Evolutionary conservation across 1,140 invertebrate genomes (phyloP).

Genomic region (Pogonognathellus flavescens): DNA sequence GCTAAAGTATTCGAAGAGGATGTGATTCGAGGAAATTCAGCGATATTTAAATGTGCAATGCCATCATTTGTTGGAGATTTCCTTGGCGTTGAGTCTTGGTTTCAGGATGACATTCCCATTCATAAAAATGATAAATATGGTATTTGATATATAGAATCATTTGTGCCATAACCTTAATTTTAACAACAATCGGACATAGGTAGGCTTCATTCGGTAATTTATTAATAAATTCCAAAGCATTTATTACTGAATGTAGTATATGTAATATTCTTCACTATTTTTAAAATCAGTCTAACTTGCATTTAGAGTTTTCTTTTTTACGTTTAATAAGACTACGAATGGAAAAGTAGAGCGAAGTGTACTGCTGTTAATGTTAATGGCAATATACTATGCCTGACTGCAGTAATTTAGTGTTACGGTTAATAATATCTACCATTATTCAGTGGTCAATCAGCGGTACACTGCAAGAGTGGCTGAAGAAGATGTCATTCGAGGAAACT

Average conservation of each 20-base stretch:
- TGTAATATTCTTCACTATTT: no score
- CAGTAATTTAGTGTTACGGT: no score
- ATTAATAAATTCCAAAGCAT: no score
- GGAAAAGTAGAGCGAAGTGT: no score
- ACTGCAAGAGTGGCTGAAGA: slow-evolving; percentile 94
- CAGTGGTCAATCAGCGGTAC: slow-evolving; percentile 90
- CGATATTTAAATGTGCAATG: slow-evolving; percentile 93
- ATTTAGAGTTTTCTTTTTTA: no score
- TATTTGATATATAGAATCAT: slow-evolving; percentile 38
- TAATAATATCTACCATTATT: slow-evolving; percentile 23
- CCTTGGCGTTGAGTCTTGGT: slow-evolving; percentile 86
- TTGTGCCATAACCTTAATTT: no score
- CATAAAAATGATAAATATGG: slow-evolving; percentile 59
- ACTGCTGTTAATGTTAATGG: no score
- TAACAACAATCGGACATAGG: slow-evolving; percentile 55
- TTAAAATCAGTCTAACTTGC: no score
- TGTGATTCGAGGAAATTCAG: slow-evolving; percentile 91
- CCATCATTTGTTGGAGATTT: slow-evolving; percentile 86
- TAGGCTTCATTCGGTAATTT: no score
- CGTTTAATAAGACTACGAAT: no score
- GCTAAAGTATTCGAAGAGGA: slow-evolving; percentile 94
- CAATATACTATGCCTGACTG: no score
- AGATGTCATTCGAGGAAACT: slow-evolving; percentile 92
- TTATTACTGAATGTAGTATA: no score
- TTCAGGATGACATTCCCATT: slow-evolving; percentile 80